phyloP scores from a whole-genome alignment of 2,888 invertebrate species.

The Patella pellucida region DNA sequence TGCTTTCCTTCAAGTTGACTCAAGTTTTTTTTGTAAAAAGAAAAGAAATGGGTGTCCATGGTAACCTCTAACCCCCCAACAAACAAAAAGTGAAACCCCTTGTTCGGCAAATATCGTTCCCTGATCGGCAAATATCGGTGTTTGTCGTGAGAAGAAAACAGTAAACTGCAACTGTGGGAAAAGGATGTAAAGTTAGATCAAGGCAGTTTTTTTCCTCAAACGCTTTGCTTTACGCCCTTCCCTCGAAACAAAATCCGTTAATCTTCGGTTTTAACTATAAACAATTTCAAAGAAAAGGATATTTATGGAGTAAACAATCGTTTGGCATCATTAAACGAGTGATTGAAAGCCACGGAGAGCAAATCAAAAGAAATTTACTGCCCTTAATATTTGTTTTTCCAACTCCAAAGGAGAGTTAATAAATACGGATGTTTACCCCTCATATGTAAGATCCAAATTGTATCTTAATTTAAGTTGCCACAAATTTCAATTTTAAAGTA shows the following conservation, averaged over 20 bases:
- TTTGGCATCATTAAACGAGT: background rate
- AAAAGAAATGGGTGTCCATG: background rate
- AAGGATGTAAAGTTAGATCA: slow-evolving; percentile 8
- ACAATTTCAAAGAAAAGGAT: background rate
- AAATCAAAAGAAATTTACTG: background rate
- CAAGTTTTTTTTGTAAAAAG: background rate
- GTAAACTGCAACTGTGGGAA: background rate
- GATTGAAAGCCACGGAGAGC: background rate
- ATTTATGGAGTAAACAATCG: background rate
- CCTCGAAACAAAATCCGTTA: background rate
- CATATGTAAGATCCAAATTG: too few species aligned
- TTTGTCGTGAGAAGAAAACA: background rate
- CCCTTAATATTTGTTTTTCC: background rate
- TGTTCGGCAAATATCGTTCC: background rate
- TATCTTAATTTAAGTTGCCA: too few species aligned
- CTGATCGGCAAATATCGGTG: background rate
- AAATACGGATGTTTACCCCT: slow-evolving; percentile 8
- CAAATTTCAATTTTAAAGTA: too few species aligned
- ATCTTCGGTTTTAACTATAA: background rate
- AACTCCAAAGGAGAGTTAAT: background rate
- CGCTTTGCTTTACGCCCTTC: background rate
- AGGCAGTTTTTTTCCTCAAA: background rate
- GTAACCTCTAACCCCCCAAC: too few species aligned
- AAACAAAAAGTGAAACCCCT: background rate
- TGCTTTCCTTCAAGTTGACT: background rate